Evolutionary conservation across 2,888 invertebrate genomes (phyloP).

Genomic region (Cinara cedri): DNA sequence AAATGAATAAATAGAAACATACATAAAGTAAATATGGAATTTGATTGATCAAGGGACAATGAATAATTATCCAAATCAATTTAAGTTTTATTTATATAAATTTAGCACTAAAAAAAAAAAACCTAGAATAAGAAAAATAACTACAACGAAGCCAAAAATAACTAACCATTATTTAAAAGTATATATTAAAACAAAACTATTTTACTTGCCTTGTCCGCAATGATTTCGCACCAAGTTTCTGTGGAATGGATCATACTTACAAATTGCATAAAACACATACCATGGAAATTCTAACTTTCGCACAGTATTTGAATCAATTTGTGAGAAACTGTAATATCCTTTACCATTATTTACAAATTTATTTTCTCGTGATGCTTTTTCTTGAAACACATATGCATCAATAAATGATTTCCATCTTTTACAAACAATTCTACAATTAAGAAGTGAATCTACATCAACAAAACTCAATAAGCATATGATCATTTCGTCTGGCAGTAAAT

Average conservation of each 20-base stretch:
- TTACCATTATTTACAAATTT: conserved; percentile 37
- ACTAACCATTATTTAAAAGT: not conserved
- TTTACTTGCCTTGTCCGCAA: conserved; percentile 58
- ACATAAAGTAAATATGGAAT: no score
- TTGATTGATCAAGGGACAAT: no score
- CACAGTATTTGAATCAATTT: conserved; percentile 26
- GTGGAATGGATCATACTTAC: conserved; percentile 57
- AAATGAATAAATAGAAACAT: no score
- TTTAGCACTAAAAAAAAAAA: no score
- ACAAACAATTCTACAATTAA: conserved; percentile 49
- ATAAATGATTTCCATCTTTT: conserved; percentile 54
- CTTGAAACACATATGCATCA: conserved; percentile 34
- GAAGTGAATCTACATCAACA: conserved; percentile 23
- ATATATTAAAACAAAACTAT: not conserved
- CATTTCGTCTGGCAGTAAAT: conserved; percentile 52
- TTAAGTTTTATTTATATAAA: no score
- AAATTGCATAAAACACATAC: conserved; percentile 56
- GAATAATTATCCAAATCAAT: no score
- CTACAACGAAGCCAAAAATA: no score
- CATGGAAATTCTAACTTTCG: conserved; percentile 52
- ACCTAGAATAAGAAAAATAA: no score
- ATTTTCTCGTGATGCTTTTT: conserved; percentile 48
- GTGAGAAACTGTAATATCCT: conserved; percentile 26
- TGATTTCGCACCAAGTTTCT: conserved; percentile 57
- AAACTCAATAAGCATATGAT: conserved; percentile 31